Evolutionary conservation across 2,888 invertebrate species (phyloP), one percentile per base, ranked within the genome.

Genomic region (Gymnoscelis rufifasciata): DNA sequence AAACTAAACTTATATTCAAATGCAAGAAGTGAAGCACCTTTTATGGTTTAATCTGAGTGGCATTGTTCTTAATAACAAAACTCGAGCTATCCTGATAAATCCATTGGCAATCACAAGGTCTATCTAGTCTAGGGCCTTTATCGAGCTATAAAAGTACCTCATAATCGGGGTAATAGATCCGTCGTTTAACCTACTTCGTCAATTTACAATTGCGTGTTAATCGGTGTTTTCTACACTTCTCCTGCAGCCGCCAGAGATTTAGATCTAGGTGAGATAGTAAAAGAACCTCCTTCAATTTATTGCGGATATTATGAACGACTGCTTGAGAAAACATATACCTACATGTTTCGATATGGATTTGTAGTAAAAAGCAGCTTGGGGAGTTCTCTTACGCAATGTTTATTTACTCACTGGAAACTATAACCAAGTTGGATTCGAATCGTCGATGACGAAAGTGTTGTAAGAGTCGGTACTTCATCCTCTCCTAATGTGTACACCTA

Each of bases 381-480:
- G 19, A 19, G 19, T 2, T n/a, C 3, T 19, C 2, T 19, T 19
- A 19, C 5, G 19, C 19, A 19, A 19, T 19, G 5, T 11, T 19
- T 35, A 19, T 33, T 33, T 28, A 45, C 57, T 54, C 64, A 84
- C 86, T 71, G 66, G 55, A 79, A 75, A 28, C 48, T 65, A 38
- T 71, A 60, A 3, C 83, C 82, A 30, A 68, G 67, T 35, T 72
- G 63, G 31, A 92, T 78, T 51, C 87, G 82, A 4, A 93, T 68
- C 42, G 90, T 89, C 44, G 92, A 91, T 0, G 91, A 90, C 59
- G 90, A 89, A 1, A 91, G 77, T 10, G 93, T 91, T 0, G 92
- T 92, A 35, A 93, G 78, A 23, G 91, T 91, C 5, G 94, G 93
- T 1, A 94, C 91, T 68, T 94, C 94, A 57, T 93, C 91, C 61